Percentiles rank a stretch among this genome's conserved stretches.
These are phyloP conservation scores for Amiota communis DNA, from an alignment of 2,888 invertebrate species.

Conservation along the genomic window DNA sequence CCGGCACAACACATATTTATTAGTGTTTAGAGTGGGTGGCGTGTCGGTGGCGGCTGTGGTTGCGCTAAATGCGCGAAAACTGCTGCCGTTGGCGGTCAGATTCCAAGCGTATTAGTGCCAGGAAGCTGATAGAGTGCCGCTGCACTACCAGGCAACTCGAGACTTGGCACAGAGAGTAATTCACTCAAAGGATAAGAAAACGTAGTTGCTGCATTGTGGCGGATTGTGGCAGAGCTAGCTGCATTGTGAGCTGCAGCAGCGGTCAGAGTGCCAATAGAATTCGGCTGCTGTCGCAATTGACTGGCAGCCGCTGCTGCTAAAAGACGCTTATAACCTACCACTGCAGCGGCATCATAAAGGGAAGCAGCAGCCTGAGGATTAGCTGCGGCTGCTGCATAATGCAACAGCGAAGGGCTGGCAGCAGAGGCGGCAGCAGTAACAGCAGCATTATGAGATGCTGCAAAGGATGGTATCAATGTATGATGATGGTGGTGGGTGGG, in stretches of 20 bases:
- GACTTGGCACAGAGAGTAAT: constrained; percentile 80
- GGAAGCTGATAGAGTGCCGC: constrained; percentile 81
- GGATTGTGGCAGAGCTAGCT: constrained; percentile 59
- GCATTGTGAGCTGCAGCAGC: constrained; percentile 66
- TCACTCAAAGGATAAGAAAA: constrained; percentile 82
- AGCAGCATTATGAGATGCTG: constrained; percentile 49
- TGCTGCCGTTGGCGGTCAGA: constrained; percentile 77
- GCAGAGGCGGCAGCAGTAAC: constrained; percentile 56
- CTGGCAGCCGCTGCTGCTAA: constrained; percentile 72
- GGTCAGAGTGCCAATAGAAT: constrained; percentile 66
- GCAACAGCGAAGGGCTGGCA: constrained; percentile 73
- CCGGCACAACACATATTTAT: constrained; percentile 19
- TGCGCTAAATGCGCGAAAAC: constrained; percentile 73
- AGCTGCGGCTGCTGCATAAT: constrained; percentile 78
- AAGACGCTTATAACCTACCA: constrained; percentile 72
- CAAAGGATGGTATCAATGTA: constrained; percentile 51
- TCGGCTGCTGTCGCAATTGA: constrained; percentile 64
- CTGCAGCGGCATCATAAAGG: constrained; percentile 74
- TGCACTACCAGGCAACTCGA: constrained; percentile 75
- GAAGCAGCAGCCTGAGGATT: constrained; percentile 75
- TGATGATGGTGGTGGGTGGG: constrained; percentile 50
- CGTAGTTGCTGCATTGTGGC: constrained; percentile 69
- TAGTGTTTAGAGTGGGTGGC: constrained; percentile 7
- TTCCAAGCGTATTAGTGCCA: constrained; percentile 80
- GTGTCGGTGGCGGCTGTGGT: constrained; percentile 64